Conservation (phyloP, 1,140 invertebrate genomes). For the Euglossa dilemma region DNA sequence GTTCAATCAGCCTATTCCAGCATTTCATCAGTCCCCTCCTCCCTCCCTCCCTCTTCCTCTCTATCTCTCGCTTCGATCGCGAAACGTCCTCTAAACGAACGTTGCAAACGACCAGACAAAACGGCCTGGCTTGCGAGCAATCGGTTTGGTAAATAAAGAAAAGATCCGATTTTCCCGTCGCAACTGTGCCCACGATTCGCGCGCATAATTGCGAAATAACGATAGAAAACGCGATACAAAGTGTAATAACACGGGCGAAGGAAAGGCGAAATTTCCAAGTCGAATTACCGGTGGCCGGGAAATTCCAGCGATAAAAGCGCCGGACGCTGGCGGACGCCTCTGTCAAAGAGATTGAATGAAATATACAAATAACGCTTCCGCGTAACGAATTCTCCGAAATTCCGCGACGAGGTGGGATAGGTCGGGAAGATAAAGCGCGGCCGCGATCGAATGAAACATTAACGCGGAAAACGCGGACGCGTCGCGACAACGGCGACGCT, state of each 20-base stretch:
- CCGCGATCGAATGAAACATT: conserved; percentile 11
- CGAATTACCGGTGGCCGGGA: background rate
- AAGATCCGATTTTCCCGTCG: too few species aligned
- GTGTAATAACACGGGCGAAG: background rate
- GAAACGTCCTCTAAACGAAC: too few species aligned
- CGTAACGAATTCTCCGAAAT: background rate
- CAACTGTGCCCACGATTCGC: background rate
- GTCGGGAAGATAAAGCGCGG: conserved; percentile 1
- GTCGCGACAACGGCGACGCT: background rate
- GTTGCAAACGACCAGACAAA: too few species aligned
- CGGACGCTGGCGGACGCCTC: background rate
- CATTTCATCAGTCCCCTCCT: too few species aligned
- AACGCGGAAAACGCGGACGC: background rate
- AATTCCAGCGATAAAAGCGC: background rate
- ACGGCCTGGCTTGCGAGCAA: too few species aligned
- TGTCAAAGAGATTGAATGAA: background rate
- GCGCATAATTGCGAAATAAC: background rate
- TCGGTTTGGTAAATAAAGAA: too few species aligned
- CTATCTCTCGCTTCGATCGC: too few species aligned
- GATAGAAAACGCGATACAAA: too few species aligned
- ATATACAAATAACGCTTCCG: background rate
- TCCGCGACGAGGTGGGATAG: background rate
- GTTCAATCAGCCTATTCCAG: background rate
- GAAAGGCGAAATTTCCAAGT: background rate
- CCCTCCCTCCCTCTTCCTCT: too few species aligned